Evolutionary conservation across 2,113 vertebrate species (phyloP), one percentile per base, ranked within the genome.

Genomic region (Morone chrysops): DNA sequence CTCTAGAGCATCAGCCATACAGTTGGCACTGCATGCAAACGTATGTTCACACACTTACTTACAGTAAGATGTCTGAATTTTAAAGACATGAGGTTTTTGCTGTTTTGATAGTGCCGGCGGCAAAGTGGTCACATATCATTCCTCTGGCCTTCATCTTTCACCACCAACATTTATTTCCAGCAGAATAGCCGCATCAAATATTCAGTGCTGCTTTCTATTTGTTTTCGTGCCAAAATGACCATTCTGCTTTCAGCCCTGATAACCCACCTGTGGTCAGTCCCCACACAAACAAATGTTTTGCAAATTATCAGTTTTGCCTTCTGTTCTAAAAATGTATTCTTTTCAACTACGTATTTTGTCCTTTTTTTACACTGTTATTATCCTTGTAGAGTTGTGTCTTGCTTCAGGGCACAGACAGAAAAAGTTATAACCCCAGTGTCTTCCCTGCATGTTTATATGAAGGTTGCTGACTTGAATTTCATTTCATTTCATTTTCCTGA

Each of bases 201-300:
- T 79, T 89, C 74, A 57, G 50, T n/a, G 18, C 71, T 53, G 31
- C 38, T 85, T 66, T 61, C 53, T 20, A 10, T 83, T 70, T 82
- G 66, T 79, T 87, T 80, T 73, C 31, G 62, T 22, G 61, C 47
- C 70, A 18, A 76, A 90, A 57, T 75, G 60, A 65, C 80, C 48
- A 6, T 65, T 74, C 70, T 62, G 65, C 82, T 75, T 66, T 84
- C 67, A 67, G 25, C 47, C 70, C 62, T 51, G 60, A 70, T 80
- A 78, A 80, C 16, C 71, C 80, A 90, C 83, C 53, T 82, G 83
- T 79, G 80, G 74, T 77, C 72, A 70, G 56, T 66, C 51, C 22
- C n/a, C 51, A 41, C 45, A 78, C 60, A 90, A 88, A 82, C 78
- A 91, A 82, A 77, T 70, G 38, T 69, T 82, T 74, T 62, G 6